These are phyloP conservation scores for Mustela nigripes DNA, from an alignment of 2,113 vertebrate species.

Conservation along the genomic window DNA sequence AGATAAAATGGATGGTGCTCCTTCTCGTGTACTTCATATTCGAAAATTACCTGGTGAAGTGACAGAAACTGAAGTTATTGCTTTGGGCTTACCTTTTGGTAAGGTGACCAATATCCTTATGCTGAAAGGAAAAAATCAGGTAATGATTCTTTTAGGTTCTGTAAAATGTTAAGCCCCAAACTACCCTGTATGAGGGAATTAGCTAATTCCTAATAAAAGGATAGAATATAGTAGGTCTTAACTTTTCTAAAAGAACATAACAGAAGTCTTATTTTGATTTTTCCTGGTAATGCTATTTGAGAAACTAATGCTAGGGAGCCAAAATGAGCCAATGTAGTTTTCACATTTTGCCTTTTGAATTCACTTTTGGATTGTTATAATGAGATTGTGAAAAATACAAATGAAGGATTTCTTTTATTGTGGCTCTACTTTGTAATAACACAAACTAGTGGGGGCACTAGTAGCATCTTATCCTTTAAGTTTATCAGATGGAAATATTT, in stretches of 20 bases:
- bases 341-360: neutral
- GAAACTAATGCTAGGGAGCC: neutral
- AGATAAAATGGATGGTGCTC: conserved; percentile 94
- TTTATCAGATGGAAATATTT: neutral
- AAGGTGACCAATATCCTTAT: conserved; percentile 99
- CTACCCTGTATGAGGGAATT: neutral
- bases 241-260: neutral
- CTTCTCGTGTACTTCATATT: conserved; percentile 98
- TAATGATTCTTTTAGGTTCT: conserved; percentile 79
- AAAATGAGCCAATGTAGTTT: neutral
- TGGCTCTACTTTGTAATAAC: neutral
- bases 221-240: neutral
- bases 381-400: neutral
- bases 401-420: neutral
- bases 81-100: conserved; percentile 97
- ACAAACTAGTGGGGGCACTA: neutral
- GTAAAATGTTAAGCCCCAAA: neutral
- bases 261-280: neutral
- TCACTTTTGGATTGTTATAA: neutral
- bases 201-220: neutral
- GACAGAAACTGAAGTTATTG: conserved; percentile 98
- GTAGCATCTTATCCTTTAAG: neutral
- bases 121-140: conserved; percentile 99
- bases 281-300: neutral
- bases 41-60: conserved; percentile 97